These are phyloP conservation scores for Ruditapes philippinarum DNA, from an alignment of 1,140 invertebrate genomes.

Conservation along the genomic window DNA sequence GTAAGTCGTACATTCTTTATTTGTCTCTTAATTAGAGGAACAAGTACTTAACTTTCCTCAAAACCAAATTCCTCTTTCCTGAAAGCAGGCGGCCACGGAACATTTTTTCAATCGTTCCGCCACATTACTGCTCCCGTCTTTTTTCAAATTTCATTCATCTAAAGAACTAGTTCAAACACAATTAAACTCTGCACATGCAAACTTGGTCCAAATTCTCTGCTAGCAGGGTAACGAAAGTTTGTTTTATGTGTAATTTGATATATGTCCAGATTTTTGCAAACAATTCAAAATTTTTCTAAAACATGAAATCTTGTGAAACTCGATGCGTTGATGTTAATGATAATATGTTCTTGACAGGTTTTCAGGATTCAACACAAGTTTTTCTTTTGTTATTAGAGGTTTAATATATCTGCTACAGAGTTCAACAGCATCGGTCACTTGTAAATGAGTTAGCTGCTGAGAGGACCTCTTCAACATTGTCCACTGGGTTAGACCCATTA, in stretches of 20 bases:
- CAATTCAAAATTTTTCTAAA: slow-evolving; percentile 84
- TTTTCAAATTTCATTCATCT: slow-evolving; percentile 80
- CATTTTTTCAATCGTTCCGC: slow-evolving; percentile 81
- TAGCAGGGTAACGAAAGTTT: slow-evolving; percentile 82
- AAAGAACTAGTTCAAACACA: slow-evolving; percentile 83
- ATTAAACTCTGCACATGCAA: slow-evolving; percentile 83
- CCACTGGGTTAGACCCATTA: slow-evolving; percentile 80
- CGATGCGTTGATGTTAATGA: slow-evolving; percentile 74
- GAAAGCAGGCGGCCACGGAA: slow-evolving; percentile 84
- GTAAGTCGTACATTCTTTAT: slow-evolving; percentile 80
- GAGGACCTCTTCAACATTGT: slow-evolving; percentile 85
- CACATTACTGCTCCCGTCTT: slow-evolving; percentile 76
- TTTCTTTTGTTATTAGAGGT: slow-evolving; percentile 80
- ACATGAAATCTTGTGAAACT: slow-evolving; percentile 79
- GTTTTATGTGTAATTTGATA: slow-evolving; percentile 76
- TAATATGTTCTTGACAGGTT: slow-evolving; percentile 84
- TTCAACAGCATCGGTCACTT: slow-evolving; percentile 84
- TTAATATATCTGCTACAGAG: slow-evolving; percentile 85
- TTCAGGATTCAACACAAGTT: slow-evolving; percentile 86
- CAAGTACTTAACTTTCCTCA: slow-evolving; percentile 84
- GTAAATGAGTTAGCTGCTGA: slow-evolving; percentile 85
- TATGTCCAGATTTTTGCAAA: slow-evolving; percentile 83
- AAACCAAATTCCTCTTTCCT: slow-evolving; percentile 85
- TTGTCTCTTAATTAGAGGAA: slow-evolving; percentile 82
- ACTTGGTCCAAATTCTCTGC: slow-evolving; percentile 80